Percentiles rank a stretch among this genome's conserved stretches.
Evolutionary conservation across 2,113 vertebrate genomes (phyloP).

Genomic region (Neoarius graeffei): DNA sequence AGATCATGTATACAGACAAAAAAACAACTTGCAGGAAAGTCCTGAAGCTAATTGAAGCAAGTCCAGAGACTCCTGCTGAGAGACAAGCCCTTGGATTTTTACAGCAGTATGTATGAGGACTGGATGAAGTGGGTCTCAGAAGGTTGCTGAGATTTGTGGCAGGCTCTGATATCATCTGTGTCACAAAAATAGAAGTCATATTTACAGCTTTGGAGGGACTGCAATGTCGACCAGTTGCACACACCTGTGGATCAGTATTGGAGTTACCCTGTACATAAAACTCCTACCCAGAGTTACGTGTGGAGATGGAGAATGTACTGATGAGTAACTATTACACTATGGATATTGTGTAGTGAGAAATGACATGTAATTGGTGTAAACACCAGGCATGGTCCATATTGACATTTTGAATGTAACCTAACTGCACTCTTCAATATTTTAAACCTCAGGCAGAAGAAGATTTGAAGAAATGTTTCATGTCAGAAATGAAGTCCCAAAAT

Average conservation of each 20-base stretch:
- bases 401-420: too few species aligned
- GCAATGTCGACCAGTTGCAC: constrained; percentile 26
- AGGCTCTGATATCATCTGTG: constrained; percentile 44
- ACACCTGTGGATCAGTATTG: too few species aligned
- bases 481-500: too few species aligned
- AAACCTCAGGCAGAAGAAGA: too few species aligned
- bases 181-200: constrained; percentile 34
- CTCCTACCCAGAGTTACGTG: constrained; percentile 16
- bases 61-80: constrained; percentile 47
- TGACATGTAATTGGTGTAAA: background rate
- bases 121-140: constrained; percentile 38
- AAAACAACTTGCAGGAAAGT: constrained; percentile 47
- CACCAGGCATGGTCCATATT: too few species aligned
- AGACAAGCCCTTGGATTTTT: constrained; percentile 51
- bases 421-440: too few species aligned
- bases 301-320: constrained; percentile 10
- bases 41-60: constrained; percentile 46
- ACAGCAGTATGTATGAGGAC: constrained; percentile 53
- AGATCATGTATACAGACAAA: constrained; percentile 49
- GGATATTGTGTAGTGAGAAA: constrained; percentile 8
- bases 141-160: constrained; percentile 52
- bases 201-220: constrained; percentile 49
- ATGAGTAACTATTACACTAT: background rate
- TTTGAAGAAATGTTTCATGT: too few species aligned
- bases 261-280: constrained; percentile 14